Evolutionary conservation across 2,113 vertebrate genomes (phyloP).

Genomic region (Columbina picui): DNA sequence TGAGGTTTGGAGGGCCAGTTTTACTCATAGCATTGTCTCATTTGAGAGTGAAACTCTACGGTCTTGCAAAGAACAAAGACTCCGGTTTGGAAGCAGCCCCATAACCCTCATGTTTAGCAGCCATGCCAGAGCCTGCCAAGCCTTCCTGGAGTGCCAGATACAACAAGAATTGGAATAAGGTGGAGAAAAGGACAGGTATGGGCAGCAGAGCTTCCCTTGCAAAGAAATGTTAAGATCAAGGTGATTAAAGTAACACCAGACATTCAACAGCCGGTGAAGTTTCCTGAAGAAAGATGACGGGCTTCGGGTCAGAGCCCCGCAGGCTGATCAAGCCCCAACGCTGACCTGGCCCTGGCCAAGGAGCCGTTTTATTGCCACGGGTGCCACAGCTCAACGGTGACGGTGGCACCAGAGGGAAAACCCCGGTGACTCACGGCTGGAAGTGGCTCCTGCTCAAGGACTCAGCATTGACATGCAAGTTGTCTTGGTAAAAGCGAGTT

Average conservation of each 20-base stretch:
- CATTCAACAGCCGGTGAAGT: background rate
- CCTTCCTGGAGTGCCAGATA: background rate
- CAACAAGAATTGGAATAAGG: background rate
- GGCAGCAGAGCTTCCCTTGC: background rate
- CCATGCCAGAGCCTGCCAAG: background rate
- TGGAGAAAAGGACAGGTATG: background rate
- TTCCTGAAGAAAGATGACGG: background rate
- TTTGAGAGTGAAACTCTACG: constrained; percentile 20
- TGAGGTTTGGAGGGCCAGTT: background rate
- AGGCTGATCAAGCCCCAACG: accelerated
- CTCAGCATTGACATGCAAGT: no score
- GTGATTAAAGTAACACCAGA: background rate
- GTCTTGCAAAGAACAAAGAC: background rate
- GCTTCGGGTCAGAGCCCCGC: background rate
- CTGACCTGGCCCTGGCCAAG: background rate
- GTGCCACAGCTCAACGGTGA: background rate
- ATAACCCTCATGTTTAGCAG: background rate
- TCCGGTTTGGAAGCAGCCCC: background rate
- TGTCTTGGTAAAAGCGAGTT: background rate
- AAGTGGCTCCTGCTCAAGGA: background rate
- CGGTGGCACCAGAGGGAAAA: background rate
- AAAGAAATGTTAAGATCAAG: background rate
- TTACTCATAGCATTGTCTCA: background rate
- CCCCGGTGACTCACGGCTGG: background rate
- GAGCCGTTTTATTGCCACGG: background rate